Evolutionary conservation across 2,888 invertebrate genomes (phyloP), one percentile per base, ranked within the genome.

Genomic region (Habroteleia sp.): DNA sequence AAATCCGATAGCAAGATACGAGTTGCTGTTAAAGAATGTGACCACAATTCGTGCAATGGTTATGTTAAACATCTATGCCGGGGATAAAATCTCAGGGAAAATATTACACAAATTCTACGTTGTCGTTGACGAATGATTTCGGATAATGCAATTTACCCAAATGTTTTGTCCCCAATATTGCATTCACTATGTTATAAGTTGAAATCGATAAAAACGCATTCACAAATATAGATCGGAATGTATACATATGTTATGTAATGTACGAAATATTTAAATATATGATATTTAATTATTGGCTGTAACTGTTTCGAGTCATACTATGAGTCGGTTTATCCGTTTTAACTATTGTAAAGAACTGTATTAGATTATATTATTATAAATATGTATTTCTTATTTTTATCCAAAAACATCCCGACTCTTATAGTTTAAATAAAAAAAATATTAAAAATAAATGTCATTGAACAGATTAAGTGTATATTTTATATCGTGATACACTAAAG

Each of bases 211-310:
- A 48, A 33, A 41, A 46, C 17, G 58, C 63, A 63, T 63, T 74
- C 68, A 50, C 35, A 35, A 65, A 37, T 58, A 60, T 58, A 68
- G 60, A 63, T 62, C 46, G 60, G 52, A 72, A 74, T 77, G 60
- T 66, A 77, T 63, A 72, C 39, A 52, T 56, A 76, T 63, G 41
- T 74, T 54, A 74, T 72, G 71, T 54, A 58, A 77, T 74, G 74
- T 83, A 82, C 65, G 80, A 82, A 79, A 81, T 81, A 79, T 80
- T 84, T 82, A 63, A 71, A 75, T 75, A 76, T 77, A 81, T 73
- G 65, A 77, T 79, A 74, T 78, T 81, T 79, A 83, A 84, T 80
- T 83, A 83, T 82, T 80, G 81, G 80, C 80, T 82, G 80, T 81
- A 74, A 81, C 79, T 81, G 82, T 83, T 80, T 83, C 77, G 75